Evolutionary conservation across 53 echinoderm and acorn worm species (phyloP).

Genomic region (Echinometra lucunter): DNA sequence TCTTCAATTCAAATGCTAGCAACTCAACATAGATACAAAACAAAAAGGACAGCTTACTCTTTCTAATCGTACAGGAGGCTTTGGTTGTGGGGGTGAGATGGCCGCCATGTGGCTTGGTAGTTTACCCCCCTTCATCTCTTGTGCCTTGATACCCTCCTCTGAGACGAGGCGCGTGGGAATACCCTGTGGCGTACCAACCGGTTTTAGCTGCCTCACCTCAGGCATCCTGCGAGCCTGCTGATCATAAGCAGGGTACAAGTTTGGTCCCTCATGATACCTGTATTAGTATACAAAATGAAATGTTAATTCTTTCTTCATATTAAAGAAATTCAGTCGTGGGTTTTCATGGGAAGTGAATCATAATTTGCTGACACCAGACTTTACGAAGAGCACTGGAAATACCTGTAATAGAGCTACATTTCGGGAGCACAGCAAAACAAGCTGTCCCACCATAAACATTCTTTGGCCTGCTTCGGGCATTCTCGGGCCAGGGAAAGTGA

Average conservation of each 20-base stretch:
- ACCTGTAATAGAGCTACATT: too few relatives aligned
- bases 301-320: background rate
- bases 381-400: too few relatives aligned
- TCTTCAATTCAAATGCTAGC: too few relatives aligned
- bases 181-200: background rate
- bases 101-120: conserved; percentile 34
- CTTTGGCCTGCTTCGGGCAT: too few relatives aligned
- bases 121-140: background rate
- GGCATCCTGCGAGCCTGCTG: background rate
- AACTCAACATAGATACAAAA: too few relatives aligned
- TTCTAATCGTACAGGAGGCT: background rate
- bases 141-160: background rate
- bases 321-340: too few relatives aligned
- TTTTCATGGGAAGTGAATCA: too few relatives aligned
- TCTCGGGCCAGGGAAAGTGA: too few relatives aligned
- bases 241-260: background rate
- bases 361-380: too few relatives aligned
- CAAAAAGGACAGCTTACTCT: background rate
- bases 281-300: background rate
- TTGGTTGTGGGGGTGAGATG: background rate
- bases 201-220: background rate
- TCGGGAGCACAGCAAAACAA: too few relatives aligned
- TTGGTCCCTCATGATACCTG: conserved; percentile 1
- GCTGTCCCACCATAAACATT: too few relatives aligned
- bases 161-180: background rate